A percentile compares a stretch with the other conserved stretches of the same genome.
Conservation (phyloP, 2,113 vertebrate genomes). For the Rhinolophus ferrumequinum region DNA sequence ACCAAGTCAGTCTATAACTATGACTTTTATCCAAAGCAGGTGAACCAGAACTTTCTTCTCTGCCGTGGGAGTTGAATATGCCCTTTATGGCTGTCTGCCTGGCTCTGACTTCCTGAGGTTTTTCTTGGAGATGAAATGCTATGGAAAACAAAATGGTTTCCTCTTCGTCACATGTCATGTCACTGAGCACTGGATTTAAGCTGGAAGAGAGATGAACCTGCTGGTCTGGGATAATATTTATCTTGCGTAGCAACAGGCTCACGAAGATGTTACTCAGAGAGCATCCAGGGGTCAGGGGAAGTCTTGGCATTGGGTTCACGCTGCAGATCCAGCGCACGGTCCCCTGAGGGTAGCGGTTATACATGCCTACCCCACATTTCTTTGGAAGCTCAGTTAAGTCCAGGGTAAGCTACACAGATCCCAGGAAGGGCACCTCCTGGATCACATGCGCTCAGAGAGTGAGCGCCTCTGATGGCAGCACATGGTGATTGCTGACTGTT, state of each 20-base stretch:
- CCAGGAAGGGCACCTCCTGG: neutral
- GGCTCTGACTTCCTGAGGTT: neutral
- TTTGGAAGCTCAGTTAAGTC: neutral
- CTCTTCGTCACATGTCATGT: neutral
- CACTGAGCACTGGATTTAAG: neutral
- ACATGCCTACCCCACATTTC: neutral
- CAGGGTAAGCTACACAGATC: neutral
- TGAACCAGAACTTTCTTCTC: neutral
- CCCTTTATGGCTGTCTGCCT: neutral
- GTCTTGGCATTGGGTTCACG: neutral
- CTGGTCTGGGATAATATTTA: constrained; percentile 31
- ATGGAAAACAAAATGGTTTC: neutral
- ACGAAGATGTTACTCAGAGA: neutral
- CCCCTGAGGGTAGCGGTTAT: neutral
- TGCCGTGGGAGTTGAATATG: neutral
- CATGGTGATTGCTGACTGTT: neutral
- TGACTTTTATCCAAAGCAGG: neutral
- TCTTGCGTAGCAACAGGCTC: neutral
- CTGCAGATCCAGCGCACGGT: neutral
- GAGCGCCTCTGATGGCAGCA: fast-evolving
- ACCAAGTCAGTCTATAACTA: neutral
- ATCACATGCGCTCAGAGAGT: fast-evolving
- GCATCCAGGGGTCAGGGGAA: neutral
- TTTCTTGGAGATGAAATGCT: constrained; percentile 40
- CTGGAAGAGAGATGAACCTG: neutral